A percentile compares a stretch with the other conserved stretches of the same genome.
Evolutionary conservation across 1,140 invertebrate species (phyloP).

Genomic region (Dendroctonus ponderosae): DNA sequence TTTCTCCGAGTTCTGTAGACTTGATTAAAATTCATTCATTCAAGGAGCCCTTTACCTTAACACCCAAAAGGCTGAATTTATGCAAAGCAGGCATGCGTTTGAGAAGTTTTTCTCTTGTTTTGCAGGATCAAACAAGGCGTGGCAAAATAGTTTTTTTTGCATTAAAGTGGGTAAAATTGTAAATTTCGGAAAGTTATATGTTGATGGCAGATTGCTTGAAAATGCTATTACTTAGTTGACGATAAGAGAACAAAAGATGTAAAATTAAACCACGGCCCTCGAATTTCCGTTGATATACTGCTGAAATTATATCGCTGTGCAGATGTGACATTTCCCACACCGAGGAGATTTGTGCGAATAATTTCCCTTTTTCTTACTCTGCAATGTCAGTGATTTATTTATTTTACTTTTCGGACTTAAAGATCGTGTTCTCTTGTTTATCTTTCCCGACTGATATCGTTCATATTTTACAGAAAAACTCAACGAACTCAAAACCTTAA

Average conservation of each 20-base stretch:
- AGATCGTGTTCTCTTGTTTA: conserved; percentile 4
- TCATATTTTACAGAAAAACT: conserved; percentile 16
- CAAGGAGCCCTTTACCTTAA: too few relatives aligned
- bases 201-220: not conserved
- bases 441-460: conserved; percentile 3
- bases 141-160: too few relatives aligned
- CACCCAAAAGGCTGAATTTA: too few relatives aligned
- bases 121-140: too few relatives aligned
- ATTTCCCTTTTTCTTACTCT: conserved; percentile 17
- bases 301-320: conserved; percentile 13
- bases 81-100: too few relatives aligned
- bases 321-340: conserved; percentile 18
- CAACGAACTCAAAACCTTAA: not conserved
- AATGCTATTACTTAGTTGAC: conserved; percentile 1
- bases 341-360: conserved; percentile 16
- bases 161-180: too few relatives aligned
- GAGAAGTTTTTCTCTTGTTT: too few relatives aligned
- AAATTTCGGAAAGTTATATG: too few relatives aligned
- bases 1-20: too few relatives aligned
- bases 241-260: conserved; percentile 4
- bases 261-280: conserved; percentile 9
- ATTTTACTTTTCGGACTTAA: conserved; percentile 15
- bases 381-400: conserved; percentile 21
- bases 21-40: too few relatives aligned
- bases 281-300: conserved; percentile 12